Base-by-base conservation (phyloP, 2,113 vertebrate species). In the Misgurnus anguillicaudatus region DNA sequence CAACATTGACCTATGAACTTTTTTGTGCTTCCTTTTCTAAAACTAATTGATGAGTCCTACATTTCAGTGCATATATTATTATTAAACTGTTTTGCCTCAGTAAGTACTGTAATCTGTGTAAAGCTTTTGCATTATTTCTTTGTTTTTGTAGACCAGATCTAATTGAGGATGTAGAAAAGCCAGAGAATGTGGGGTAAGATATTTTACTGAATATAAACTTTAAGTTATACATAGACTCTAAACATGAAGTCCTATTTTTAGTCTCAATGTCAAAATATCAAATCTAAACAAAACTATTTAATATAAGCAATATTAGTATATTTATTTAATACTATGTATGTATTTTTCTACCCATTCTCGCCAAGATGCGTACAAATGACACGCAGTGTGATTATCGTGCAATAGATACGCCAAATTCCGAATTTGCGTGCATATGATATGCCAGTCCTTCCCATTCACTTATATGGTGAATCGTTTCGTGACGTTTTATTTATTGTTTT, bases 141-240 rank as follows among this genome's bases (percentile, higher is more conserved):
- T 14, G 0, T 9, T 72, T 70, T 21, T 76, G 38, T 82, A 94
- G 93, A 83, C 88, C 86, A 47, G 90, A 91, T 82, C 84, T 91
- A 61, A 83, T 90, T 80, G 90, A 92, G 72, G 89, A 90, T 45
- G 82, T 75, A 0, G 64, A 80, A 41, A 80, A 81, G 61, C 84
- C 87, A 58, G 83, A 83, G 36, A 90, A 86, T 70, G 38, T 77
- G 0, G 89, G 87, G 92, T 92, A 76, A 88, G 89, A 24, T 31
- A 36, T 36, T 62, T 62, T 11, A 21, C 21, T 51, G 16, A 55
- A 6, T 16, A n/a, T 6, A 55, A 6, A n/a, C 4, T 6, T 53
- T 17, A 6, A 17, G 16, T 6, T 55, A n/a, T 55, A 17, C 51
- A 17, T 55, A 6, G 16, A 55, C 5, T 17, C 4, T 17, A 17